These are phyloP conservation scores for Glaucopsyche alexis DNA, from an alignment of 2,888 invertebrate species.

Conservation along the genomic window DNA sequence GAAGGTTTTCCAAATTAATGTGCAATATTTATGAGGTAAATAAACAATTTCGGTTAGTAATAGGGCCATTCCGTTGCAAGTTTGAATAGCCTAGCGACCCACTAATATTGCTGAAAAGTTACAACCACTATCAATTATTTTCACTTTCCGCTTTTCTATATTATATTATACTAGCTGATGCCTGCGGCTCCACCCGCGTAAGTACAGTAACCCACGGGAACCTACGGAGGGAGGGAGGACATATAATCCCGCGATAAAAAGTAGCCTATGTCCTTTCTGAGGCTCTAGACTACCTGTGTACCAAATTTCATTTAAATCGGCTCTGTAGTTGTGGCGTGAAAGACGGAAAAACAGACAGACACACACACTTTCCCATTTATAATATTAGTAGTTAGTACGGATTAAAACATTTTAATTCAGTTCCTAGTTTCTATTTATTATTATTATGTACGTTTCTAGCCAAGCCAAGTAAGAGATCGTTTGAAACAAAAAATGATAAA, in stretches of 20 bases:
- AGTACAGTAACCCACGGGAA: no score
- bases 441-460: background rate
- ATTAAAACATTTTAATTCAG: background rate
- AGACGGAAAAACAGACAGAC: no score
- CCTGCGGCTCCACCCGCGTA: no score
- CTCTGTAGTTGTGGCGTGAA: no score
- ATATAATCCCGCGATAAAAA: no score
- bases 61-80: background rate
- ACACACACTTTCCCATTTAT: no score
- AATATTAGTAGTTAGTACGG: no score
- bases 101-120: background rate
- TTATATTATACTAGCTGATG: no score
- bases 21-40: conserved; percentile 20
- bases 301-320: no score
- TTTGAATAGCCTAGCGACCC: background rate
- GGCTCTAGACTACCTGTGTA: no score
- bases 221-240: no score
- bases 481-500: conserved; percentile 9
- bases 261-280: no score
- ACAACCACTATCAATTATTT: background rate
- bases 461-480: background rate
- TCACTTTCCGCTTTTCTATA: background rate
- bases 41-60: background rate
- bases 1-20: conserved; percentile 32
- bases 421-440: background rate